Conservation (phyloP, 2,113 vertebrate species). For the Oryctolagus cuniculus region mOryCun1.1 NC_091438.1:109767501-109768000, state of each 20-base stretch:
- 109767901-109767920: not conserved
- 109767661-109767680: slow-evolving; percentile 22
- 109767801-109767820: not conserved
- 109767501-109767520: not conserved
- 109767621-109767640: not conserved
- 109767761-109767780: not conserved
- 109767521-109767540: not conserved
- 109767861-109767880: not conserved
- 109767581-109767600: not conserved
- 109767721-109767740: not conserved
- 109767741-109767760: slow-evolving; percentile 52
- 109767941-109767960: slow-evolving; percentile 59
- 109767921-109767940: slow-evolving; percentile 34
- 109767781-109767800: not conserved
- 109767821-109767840: not conserved
- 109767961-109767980: not conserved
- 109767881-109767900: not conserved
- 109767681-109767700: slow-evolving; percentile 1
- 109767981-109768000: not conserved
- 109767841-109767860: not conserved
- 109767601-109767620: not conserved
- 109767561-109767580: not conserved
- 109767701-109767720: not conserved
- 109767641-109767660: not conserved
- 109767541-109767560: not conserved